Base-by-base conservation (phyloP, 1,140 invertebrate genomes). In the Periplaneta americana region DNA sequence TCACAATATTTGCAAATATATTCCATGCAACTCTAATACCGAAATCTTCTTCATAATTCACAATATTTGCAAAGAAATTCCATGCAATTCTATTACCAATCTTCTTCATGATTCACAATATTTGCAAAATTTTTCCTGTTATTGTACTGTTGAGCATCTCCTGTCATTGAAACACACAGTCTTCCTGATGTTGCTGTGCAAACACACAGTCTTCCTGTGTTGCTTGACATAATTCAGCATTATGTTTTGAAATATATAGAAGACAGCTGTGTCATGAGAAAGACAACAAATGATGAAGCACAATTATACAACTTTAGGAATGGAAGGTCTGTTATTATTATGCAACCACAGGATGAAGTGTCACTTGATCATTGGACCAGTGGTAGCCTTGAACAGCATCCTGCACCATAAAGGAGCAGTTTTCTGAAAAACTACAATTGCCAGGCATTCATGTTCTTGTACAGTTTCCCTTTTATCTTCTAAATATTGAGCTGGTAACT, bases 391-490 rank as follows among this genome's bases (percentile, higher is more conserved):
- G 84, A n/a, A 84, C 82, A 74, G 81, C 84, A 83, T 86, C 82
- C 78, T 86, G 84, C 36, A 85, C 75, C 0, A 86, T 48, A 77
- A 84, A 85, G n/a, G 81, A 81, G 75, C 83, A 87, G 80, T 86
- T 85, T 82, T 86, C 83, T 33, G 82, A 82, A 84, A 85, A 86
- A 80, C 86, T 84, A 28, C 0, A 22, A 33, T n/a, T 76, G 31
- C 5, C 17, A 75, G 13, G n/a, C 39, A 66, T 66, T 66, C 22
- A 28, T 66, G n/a, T 66, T 66, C 22, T n/a, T 66, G 22, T 66
- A 66, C 22, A 66, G 0, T 6, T 66, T 28, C 48, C 28, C 28
- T 15, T 10, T 15, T 18, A 5, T 17, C 5, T 15, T 15, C n/a
- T 15, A 48, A 5, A 48, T 18, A 2, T 48, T 48, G 10, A 18